Base-by-base conservation (phyloP, 2,888 invertebrate genomes). In the Galerucella pusilla region DNA sequence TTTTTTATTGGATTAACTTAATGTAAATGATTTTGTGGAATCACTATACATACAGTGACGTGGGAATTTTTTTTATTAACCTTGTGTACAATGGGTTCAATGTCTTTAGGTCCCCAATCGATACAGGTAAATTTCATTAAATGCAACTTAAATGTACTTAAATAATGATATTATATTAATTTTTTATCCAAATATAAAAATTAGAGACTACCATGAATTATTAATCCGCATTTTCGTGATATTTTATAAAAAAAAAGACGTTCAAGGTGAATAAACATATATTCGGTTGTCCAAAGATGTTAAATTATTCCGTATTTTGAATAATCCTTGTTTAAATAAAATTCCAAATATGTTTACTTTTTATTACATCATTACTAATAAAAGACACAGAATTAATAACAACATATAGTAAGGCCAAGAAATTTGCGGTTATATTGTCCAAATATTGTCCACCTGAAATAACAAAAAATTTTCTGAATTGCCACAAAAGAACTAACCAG, bases 11-110 rank as follows among this genome's bases (percentile, higher is more conserved):
- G 28, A 61, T 61, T 61, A 14, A 14, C 6, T 61, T 61, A n/a
- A 61, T 1, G 35, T 61, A 35, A 61, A 35, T 25, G 35, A 61
- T 28, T 35, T 54, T 61, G 35, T 14, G n/a, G 60, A 25, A 25
- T 60, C 60, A 60, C 60, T 28, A 10, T 52, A 14, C 12, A 35
- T 35, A 42, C 7, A 42, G 35, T n/a, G 54, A 54, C 54, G n/a
- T 54, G 54, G 54, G 54, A 54, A 54, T 54, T 54, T 28, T 5
- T 61, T 61, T 61, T 28, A 61, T 61, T 25, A 35, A 61, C 61
- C 61, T 61, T 61, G 61, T 61, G 61, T 35, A 61, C 14, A 35
- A 28, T n/a, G 61, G 28, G 61, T 61, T 61, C 61, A 61, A 61
- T 61, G 61, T 61, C 61, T 61, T 61, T 14, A n/a, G 28, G 61